phyloP scores from a whole-genome alignment of 1,140 invertebrate genomes.

The Drosophila kepulauana region DNA sequence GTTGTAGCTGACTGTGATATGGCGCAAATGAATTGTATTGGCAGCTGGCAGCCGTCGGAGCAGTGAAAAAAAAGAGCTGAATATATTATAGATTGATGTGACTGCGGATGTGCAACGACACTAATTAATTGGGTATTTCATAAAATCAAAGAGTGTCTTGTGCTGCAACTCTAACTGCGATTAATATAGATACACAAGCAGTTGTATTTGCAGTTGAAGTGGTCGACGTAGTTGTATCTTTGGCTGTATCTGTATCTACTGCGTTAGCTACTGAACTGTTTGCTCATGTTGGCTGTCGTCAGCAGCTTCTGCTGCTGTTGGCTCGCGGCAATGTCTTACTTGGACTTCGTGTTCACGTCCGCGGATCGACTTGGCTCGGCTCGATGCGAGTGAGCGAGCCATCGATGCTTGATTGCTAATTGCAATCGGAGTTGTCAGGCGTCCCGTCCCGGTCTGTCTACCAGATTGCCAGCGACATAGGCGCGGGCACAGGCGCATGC shows the following conservation, averaged over 20 bases:
- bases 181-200: slow-evolving; percentile 20
- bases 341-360: not conserved
- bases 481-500: not conserved
- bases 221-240: slow-evolving; percentile 17
- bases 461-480: slow-evolving; percentile 49
- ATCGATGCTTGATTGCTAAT: slow-evolving; percentile 79
- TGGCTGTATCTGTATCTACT: slow-evolving; percentile 52
- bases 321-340: slow-evolving; percentile 64
- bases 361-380: slow-evolving; percentile 19
- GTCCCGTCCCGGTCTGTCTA: slow-evolving; percentile 28
- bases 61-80: slow-evolving; percentile 31
- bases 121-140: slow-evolving; percentile 80
- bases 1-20: slow-evolving; percentile 45
- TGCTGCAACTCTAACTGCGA: slow-evolving; percentile 39
- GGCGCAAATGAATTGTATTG: slow-evolving; percentile 79
- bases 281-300: slow-evolving; percentile 42
- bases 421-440: slow-evolving; percentile 57
- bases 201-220: slow-evolving; percentile 11
- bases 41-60: slow-evolving; percentile 68
- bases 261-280: slow-evolving; percentile 57
- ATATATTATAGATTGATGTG: slow-evolving; percentile 75
- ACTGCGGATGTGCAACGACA: slow-evolving; percentile 46
- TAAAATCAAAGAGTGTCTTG: slow-evolving; percentile 63
- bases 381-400: slow-evolving; percentile 11
- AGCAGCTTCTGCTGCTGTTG: slow-evolving; percentile 31